Evolutionary conservation across 2,113 vertebrate genomes (phyloP).

Genomic region (Nycticebus coucang): DNA sequence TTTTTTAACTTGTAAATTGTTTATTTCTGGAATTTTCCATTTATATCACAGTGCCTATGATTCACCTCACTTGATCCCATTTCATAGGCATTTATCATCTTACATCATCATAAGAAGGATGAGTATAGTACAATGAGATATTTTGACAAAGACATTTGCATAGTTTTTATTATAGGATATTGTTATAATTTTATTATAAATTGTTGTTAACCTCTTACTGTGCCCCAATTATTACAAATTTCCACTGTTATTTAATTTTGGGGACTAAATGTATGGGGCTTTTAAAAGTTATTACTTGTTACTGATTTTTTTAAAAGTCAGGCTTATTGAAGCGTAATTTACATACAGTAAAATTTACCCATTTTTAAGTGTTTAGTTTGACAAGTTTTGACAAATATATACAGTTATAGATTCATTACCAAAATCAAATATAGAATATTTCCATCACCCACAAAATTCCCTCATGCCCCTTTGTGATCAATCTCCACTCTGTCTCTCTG

Average conservation of each 20-base stretch:
- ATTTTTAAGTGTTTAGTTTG: slow-evolving; percentile 16
- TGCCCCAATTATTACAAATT: neutral
- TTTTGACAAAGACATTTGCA: neutral
- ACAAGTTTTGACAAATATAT: slow-evolving; percentile 55
- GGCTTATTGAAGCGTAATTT: slow-evolving; percentile 55
- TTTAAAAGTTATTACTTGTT: slow-evolving; percentile 34
- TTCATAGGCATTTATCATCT: neutral
- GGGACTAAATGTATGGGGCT: neutral
- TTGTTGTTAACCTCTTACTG: neutral
- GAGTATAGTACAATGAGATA: neutral
- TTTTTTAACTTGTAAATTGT: neutral
- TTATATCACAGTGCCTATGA: neutral
- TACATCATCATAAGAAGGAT: neutral
- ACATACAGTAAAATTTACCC: slow-evolving; percentile 43
- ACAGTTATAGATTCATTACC: neutral
- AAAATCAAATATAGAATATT: slow-evolving; percentile 53
- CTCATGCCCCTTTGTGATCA: slow-evolving; percentile 4
- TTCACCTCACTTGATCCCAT: neutral
- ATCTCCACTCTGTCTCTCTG: neutral
- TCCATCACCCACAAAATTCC: slow-evolving; percentile 26
- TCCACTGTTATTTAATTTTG: slow-evolving; percentile 21
- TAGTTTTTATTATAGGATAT: neutral
- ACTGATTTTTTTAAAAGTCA: slow-evolving; percentile 48
- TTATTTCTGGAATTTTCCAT: neutral
- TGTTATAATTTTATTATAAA: neutral